A percentile compares a stretch with the other conserved stretches of the same genome.
Evolutionary conservation across 2,113 vertebrate species (phyloP).

Genomic region (Laticauda laticaudata): DNA sequence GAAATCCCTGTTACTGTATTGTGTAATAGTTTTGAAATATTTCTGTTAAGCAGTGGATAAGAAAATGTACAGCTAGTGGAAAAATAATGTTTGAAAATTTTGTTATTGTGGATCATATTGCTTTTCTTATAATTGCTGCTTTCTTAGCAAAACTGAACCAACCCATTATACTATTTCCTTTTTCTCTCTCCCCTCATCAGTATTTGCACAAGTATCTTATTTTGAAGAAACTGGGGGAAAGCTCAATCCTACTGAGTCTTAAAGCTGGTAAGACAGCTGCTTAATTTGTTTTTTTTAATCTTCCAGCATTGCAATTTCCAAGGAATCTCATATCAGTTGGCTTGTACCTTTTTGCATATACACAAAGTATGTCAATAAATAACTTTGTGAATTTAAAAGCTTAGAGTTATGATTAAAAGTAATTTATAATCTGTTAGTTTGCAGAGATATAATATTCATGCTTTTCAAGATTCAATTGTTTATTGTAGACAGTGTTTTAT

Average conservation of each 20-base stretch:
- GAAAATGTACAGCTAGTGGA: slow-evolving; percentile 54
- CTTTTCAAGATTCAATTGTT: background rate
- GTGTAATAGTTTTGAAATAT: slow-evolving; percentile 29
- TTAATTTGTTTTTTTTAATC: background rate
- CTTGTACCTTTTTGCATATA: background rate
- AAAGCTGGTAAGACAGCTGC: background rate
- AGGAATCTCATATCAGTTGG: background rate
- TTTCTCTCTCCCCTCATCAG: background rate
- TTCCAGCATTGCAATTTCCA: background rate
- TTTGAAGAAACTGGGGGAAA: background rate
- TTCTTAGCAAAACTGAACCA: background rate
- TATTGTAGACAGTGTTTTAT: background rate
- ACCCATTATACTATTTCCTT: background rate
- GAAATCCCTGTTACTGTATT: background rate
- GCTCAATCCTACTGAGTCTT: background rate
- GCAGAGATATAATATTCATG: slow-evolving; percentile 70
- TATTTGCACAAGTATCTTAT: background rate
- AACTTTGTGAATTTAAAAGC: background rate
- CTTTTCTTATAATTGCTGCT: slow-evolving; percentile 79
- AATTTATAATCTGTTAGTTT: slow-evolving; percentile 40
- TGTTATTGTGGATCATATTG: slow-evolving; percentile 87
- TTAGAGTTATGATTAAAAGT: background rate
- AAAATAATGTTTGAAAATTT: slow-evolving; percentile 79
- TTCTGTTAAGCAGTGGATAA: slow-evolving; percentile 63
- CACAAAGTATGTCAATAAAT: background rate